Percentiles rank a stretch among this genome's conserved stretches.
phyloP scores from a whole-genome alignment of 1,140 invertebrate genomes.

The Solenopsis fugax region DNA sequence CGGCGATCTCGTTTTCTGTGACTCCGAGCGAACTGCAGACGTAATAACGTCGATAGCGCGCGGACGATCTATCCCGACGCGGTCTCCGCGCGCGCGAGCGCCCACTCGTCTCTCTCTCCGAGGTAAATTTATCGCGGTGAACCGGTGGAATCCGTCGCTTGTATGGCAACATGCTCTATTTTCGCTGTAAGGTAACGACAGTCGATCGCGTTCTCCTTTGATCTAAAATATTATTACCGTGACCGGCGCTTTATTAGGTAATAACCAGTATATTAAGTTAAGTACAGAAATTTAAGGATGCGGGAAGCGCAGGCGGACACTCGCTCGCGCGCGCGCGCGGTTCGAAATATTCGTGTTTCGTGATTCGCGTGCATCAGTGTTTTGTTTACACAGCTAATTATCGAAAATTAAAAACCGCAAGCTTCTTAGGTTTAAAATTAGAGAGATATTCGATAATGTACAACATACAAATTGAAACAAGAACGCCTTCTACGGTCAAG shows the following conservation, averaged over 20 bases:
- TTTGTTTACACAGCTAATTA: too few relatives aligned
- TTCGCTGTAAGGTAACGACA: neutral
- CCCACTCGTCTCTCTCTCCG: neutral
- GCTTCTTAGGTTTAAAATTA: too few relatives aligned
- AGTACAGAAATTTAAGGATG: neutral
- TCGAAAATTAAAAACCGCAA: too few relatives aligned
- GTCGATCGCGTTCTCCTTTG: neutral
- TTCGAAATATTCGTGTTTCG: too few relatives aligned
- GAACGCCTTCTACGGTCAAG: too few relatives aligned
- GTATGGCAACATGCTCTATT: conserved; percentile 32
- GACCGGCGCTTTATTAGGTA: neutral
- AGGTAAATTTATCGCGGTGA: conserved; percentile 50
- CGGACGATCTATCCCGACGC: conserved; percentile 5
- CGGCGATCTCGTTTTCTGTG: neutral
- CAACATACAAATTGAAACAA: too few relatives aligned
- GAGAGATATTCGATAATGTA: too few relatives aligned
- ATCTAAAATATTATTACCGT: neutral
- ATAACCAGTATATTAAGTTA: neutral
- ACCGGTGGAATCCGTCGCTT: conserved; percentile 1
- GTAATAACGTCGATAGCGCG: conserved; percentile 47
- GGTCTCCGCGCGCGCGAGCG: conserved; percentile 4
- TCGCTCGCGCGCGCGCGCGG: too few relatives aligned
- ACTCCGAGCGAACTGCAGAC: neutral
- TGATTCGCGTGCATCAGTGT: too few relatives aligned
- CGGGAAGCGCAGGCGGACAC: too few relatives aligned